These are phyloP conservation scores for Hemicordylus capensis DNA, from an alignment of 2,113 vertebrate species.

Conservation along the genomic window DNA sequence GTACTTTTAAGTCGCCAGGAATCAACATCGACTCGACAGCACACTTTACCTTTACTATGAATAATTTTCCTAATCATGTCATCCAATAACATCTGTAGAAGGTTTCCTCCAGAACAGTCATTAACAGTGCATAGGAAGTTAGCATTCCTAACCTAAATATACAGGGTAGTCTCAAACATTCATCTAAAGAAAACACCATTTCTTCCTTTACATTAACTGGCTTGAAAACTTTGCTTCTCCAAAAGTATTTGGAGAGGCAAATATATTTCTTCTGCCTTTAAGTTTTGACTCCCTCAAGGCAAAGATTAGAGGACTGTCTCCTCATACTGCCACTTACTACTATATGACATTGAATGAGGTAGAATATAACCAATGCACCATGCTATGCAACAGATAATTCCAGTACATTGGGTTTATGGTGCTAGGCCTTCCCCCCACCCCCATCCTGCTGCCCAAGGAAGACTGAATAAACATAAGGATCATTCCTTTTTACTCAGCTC, in stretches of 20 bases:
- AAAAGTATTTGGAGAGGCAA: background rate
- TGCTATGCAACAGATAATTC: background rate
- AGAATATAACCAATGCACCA: background rate
- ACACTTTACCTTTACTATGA: too few relatives aligned
- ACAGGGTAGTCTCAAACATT: background rate
- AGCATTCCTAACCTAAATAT: background rate
- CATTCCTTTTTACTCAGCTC: slow-evolving; percentile 49
- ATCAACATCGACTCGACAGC: too few relatives aligned
- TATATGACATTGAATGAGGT: background rate
- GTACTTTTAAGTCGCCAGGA: too few relatives aligned
- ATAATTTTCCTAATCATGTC: too few relatives aligned
- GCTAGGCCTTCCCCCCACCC: background rate
- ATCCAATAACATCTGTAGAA: too few relatives aligned
- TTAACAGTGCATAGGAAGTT: too few relatives aligned
- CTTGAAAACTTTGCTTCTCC: too few relatives aligned
- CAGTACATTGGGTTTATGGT: slow-evolving; percentile 24
- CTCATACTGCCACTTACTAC: background rate
- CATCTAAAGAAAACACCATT: background rate
- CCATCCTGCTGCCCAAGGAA: background rate
- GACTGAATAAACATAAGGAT: slow-evolving; percentile 37
- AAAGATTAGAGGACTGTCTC: background rate
- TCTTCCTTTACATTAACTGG: background rate
- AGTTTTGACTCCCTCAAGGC: background rate
- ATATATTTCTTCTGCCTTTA: background rate
- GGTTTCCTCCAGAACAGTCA: too few relatives aligned